Evolutionary conservation across 2,888 invertebrate species (phyloP), one percentile per base, ranked within the genome.

Genomic region (Erebia aethiops): DNA sequence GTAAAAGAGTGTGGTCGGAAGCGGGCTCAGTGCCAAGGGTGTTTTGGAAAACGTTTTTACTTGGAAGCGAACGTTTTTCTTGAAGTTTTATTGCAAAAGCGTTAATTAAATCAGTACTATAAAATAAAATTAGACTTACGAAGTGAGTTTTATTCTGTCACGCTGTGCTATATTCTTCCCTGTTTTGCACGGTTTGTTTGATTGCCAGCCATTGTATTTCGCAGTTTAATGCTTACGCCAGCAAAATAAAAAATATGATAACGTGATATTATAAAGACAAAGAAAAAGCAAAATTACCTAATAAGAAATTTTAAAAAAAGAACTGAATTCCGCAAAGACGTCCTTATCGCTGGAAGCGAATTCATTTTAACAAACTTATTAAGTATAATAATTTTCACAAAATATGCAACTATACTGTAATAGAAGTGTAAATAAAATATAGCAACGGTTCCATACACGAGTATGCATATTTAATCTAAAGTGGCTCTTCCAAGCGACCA

Each of bases 11-110:
- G 75, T 68, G 71, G 75, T 68, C 61, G 70, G 72, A 69, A 71
- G 63, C 74, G 77, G 79, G 80, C 75, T 21, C 58, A 16, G 58
- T 57, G 79, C 80, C 80, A 80, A 71, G 64, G 71, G 64, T 64
- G 71, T 71, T 73, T 73, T 75, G 72, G 71, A 64, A 70, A 72
- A 66, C 58, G 69, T 67, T 74, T 74, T 74, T 74, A 76, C 74
- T 74, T 67, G 73, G 67, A 62, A 68, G n/a, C 16, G 16, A 41
- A 9, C 21, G 14, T 63, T 49, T 51, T 26, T 26, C 49, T 26
- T 21, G 9, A 63, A 21, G n/a, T 49, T 7, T 13, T 13, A 49
- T 26, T 51, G 18, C 62, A 3, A 41, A 51, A 11, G 49, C 62
- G 62, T 26, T 14, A 63, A 49, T 58, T 18, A 54, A 54, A 54